Evolutionary conservation across 2,888 invertebrate species (phyloP).

Genomic region (Sminthurinus aureus): DNA sequence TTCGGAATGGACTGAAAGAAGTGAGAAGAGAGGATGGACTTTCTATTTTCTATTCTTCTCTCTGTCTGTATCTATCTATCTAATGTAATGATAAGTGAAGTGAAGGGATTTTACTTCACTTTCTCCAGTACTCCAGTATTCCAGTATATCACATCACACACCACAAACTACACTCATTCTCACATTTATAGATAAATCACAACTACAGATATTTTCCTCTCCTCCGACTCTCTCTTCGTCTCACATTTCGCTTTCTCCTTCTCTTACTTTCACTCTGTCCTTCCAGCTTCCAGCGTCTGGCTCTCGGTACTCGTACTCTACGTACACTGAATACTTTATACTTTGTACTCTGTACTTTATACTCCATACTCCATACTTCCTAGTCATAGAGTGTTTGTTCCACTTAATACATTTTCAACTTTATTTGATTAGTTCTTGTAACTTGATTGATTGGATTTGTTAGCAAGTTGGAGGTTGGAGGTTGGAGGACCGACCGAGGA

Average conservation of each 20-base stretch:
- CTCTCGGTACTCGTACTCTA: no score
- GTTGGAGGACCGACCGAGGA: not conserved
- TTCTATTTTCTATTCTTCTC: not conserved
- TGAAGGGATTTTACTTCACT: no score
- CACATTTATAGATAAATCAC: conserved; percentile 4
- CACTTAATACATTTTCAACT: conserved; percentile 38
- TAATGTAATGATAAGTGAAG: no score
- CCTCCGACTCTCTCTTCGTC: no score
- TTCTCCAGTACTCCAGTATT: no score
- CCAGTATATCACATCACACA: no score
- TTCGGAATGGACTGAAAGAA: no score
- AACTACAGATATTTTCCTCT: conserved; percentile 1
- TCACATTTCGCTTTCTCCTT: not conserved
- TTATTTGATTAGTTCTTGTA: conserved; percentile 36
- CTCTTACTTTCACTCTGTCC: no score
- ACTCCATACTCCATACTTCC: no score
- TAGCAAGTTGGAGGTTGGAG: not conserved
- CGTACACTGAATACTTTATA: not conserved
- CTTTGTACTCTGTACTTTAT: not conserved
- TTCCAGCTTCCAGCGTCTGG: no score
- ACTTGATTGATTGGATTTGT: conserved; percentile 42
- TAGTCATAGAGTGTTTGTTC: not conserved
- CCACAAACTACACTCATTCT: not conserved
- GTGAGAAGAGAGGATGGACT: not conserved
- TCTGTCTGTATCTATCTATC: no score